These are phyloP conservation scores for Cryptotermes secundus DNA, from an alignment of 1,140 invertebrate genomes.

Conservation along the genomic window DNA sequence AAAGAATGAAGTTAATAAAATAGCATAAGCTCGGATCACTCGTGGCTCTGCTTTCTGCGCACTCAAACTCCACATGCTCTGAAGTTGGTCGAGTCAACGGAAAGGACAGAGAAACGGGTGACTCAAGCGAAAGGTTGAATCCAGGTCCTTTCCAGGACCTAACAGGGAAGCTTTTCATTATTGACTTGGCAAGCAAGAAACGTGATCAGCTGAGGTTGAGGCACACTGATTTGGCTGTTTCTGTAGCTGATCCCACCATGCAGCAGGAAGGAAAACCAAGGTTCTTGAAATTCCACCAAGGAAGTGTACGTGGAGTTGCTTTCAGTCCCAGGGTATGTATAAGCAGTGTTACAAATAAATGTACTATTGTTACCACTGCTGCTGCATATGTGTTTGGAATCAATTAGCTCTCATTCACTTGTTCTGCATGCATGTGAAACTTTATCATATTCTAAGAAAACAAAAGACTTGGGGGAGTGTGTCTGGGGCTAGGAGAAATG, in stretches of 20 bases:
- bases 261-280: conserved; percentile 52
- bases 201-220: background rate
- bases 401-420: conserved; percentile 16
- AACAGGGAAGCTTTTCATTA: background rate
- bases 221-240: background rate
- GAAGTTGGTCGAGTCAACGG: background rate
- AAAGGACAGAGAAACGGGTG: background rate
- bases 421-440: background rate
- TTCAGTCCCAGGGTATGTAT: conserved; percentile 52
- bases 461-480: background rate
- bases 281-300: conserved; percentile 52
- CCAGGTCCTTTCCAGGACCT: background rate
- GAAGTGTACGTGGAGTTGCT: conserved; percentile 52
- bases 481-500: background rate
- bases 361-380: background rate
- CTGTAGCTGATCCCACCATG: conserved; percentile 42
- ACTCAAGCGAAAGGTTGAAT: background rate
- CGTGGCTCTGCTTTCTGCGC: background rate
- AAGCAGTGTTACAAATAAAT: background rate
- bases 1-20: background rate
- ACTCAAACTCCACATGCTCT: conserved; percentile 2
- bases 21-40: conserved; percentile 6
- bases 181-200: background rate
- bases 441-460: background rate
- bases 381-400: too few relatives aligned